These are phyloP conservation scores for Drosophila hydei DNA, from an alignment of 1,140 invertebrate species.

Conservation along the genomic window DNA sequence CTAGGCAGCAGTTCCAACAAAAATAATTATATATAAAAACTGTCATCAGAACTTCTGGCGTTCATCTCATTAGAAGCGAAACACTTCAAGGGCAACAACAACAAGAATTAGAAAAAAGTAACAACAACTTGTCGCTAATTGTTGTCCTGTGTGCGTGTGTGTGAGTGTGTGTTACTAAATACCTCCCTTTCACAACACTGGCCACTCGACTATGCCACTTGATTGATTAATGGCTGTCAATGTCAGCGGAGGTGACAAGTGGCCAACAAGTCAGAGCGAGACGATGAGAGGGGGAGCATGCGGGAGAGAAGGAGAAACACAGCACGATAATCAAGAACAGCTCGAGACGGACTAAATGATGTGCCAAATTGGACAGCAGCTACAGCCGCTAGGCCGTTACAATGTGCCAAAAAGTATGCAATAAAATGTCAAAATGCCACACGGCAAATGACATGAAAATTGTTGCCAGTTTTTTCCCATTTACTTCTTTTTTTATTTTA, in stretches of 20 bases:
- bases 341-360: constrained; percentile 62
- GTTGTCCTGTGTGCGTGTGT: constrained; percentile 32
- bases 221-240: constrained; percentile 78
- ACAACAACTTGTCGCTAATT: constrained; percentile 61
- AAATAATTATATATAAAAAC: constrained; percentile 33
- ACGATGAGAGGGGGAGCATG: not conserved
- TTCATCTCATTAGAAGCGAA: constrained; percentile 60
- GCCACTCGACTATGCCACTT: constrained; percentile 45
- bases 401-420: constrained; percentile 61
- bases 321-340: constrained; percentile 20
- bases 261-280: constrained; percentile 55
- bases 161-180: constrained; percentile 31
- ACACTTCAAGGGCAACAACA: constrained; percentile 50
- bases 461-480: constrained; percentile 36
- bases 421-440: constrained; percentile 74
- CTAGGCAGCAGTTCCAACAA: not conserved
- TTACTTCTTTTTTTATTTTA: constrained; percentile 4
- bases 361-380: constrained; percentile 66
- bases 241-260: constrained; percentile 72
- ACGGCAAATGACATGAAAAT: constrained; percentile 70
- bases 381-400: constrained; percentile 6
- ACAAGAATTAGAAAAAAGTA: not conserved
- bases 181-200: constrained; percentile 2
- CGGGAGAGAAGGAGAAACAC: not conserved
- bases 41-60: constrained; percentile 24